Evolutionary conservation across 2,888 invertebrate genomes (phyloP).

Genomic region (Eupithecia insigniata): DNA sequence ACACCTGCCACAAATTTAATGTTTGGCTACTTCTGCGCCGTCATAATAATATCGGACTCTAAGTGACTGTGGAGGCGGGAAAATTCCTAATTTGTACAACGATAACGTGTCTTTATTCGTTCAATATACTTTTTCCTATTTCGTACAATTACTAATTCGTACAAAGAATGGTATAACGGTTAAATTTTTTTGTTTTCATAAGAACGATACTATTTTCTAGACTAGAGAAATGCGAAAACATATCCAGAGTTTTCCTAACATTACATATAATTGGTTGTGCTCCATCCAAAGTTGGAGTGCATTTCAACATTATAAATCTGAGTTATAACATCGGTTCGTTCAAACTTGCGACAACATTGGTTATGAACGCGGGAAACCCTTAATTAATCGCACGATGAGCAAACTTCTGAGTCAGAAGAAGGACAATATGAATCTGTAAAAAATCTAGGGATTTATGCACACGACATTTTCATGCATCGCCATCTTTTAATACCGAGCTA

Average conservation of each 20-base stretch:
- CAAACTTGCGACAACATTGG: background rate
- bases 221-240: background rate
- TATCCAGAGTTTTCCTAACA: background rate
- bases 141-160: too few relatives aligned
- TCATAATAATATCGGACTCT: background rate
- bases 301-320: conserved; percentile 3
- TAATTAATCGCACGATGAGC: conserved; percentile 5
- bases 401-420: background rate
- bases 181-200: background rate
- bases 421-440: background rate
- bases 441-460: background rate
- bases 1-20: too few relatives aligned
- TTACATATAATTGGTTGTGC: background rate
- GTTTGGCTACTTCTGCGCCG: background rate
- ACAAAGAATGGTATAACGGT: background rate
- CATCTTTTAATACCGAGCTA: background rate
- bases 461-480: background rate
- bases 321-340: background rate
- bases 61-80: background rate
- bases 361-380: background rate
- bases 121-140: too few relatives aligned
- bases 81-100: too few relatives aligned
- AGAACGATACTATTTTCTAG: background rate
- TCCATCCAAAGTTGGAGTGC: background rate
- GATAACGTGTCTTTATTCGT: too few relatives aligned